Percentiles rank a stretch among this genome's conserved stretches.
phyloP scores from a whole-genome alignment of 2,113 vertebrate genomes.

The Ophthalmolycus amberensis region DNA sequence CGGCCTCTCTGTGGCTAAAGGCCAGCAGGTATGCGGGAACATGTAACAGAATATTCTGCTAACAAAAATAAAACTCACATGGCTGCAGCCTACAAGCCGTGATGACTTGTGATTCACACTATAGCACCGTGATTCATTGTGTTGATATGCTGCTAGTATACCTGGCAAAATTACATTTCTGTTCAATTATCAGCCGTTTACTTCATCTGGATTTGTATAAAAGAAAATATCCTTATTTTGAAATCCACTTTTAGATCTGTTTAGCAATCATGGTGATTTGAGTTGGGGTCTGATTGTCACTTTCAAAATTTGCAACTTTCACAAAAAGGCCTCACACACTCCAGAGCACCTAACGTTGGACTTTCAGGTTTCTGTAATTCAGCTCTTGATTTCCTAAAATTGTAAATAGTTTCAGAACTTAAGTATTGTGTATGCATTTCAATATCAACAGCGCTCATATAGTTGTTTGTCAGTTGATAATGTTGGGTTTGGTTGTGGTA shows the following conservation, averaged over 20 bases:
- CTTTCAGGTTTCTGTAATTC: not conserved
- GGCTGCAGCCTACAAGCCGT: not conserved
- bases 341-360: too few species aligned
- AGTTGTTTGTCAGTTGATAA: not conserved
- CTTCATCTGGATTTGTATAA: not conserved
- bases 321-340: not conserved
- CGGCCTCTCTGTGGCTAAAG: constrained; percentile 34
- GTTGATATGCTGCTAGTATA: not conserved
- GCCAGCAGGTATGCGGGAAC: constrained; percentile 32
- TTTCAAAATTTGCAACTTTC: not conserved
- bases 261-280: not conserved
- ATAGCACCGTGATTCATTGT: not conserved
- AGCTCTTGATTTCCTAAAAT: not conserved
- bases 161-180: not conserved
- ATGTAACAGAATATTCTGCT: constrained; percentile 36
- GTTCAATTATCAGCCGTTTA: not conserved
- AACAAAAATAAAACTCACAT: constrained; percentile 21
- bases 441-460: not conserved
- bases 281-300: not conserved
- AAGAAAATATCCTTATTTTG: not conserved
- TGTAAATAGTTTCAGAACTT: not conserved
- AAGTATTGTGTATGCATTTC: not conserved
- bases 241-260: not conserved
- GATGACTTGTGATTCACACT: not conserved
- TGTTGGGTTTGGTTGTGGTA: constrained; percentile 7